phyloP scores from a whole-genome alignment of 35 echinoderm and acorn worm species.

The Patiria miniata region DNA sequence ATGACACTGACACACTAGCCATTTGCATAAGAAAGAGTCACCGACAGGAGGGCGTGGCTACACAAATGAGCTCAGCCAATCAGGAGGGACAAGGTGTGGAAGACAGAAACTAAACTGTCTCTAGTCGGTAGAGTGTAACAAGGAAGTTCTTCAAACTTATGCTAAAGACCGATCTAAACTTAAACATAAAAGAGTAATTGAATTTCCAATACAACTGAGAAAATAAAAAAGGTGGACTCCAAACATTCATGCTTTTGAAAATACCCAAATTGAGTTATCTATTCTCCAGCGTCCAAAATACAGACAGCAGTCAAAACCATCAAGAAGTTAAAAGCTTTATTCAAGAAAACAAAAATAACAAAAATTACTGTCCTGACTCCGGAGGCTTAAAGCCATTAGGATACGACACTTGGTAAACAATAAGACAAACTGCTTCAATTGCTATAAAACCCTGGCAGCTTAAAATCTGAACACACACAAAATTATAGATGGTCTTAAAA shows the following conservation, averaged over 20 bases:
- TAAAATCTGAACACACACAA: conserved; percentile 34
- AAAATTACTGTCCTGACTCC: background rate
- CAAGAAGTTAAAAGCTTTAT: conserved; percentile 4
- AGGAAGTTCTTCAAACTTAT: no score
- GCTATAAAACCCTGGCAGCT: conserved; percentile 9
- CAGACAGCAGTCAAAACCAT: background rate
- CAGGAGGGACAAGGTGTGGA: background rate
- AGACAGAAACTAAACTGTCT: no score
- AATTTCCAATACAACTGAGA: no score
- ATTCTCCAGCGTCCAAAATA: no score
- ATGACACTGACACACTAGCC: background rate
- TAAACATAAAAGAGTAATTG: no score
- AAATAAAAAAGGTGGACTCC: no score
- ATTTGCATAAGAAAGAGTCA: background rate
- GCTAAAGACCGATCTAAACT: no score
- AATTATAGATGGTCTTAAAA: conserved; percentile 33
- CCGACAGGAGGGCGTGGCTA: background rate
- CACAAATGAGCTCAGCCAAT: background rate
- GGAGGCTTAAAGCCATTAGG: conserved; percentile 1
- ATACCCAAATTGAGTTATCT: no score
- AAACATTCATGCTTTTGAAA: no score
- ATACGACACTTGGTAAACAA: background rate
- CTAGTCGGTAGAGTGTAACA: no score
- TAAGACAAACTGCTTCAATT: background rate
- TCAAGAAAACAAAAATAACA: background rate